Base-by-base conservation (phyloP, 1,140 invertebrate genomes). In the Triops cancriformis region DNA sequence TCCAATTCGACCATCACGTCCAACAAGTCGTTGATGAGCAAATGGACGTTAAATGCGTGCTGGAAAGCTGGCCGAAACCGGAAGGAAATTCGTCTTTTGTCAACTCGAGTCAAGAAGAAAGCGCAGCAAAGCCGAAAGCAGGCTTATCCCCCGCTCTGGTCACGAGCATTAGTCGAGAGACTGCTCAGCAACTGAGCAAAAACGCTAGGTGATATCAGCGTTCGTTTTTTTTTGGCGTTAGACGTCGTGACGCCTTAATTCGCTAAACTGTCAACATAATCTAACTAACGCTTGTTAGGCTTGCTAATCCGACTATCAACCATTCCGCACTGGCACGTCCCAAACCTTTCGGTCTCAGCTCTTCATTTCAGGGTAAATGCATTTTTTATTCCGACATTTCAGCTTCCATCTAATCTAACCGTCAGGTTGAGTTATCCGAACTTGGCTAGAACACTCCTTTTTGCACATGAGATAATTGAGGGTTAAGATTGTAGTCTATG, bases 1-100 rank as follows among this genome's bases (percentile, higher is more conserved):
- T 91, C 0, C 91, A 92, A 82, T 91, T 90, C 87, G 91, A 92
- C 81, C 86, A 86, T 73, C 88, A 89, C 80, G 83, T 92, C 28
- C 88, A 91, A 79, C 90, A 91, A 82, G 89, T 89, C 41, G 88
- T 88, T 1, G 90, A 92, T 81, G 88, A 91, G 79, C 87, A 90
- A 79, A 82, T 88, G 51, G 83, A 86, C 6, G 86, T 91, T 6
- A 85, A 86, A 12, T 90, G 89, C 78, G 81, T 82, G 12, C 78
- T 89, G 72, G 80, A 82, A 41, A 11, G n/a, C 27, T 42, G n/a
- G 26, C 82, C 74, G 31, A 75, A 73, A 42, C 73, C 37, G 5
- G 79, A 78, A 31, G 79, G 72, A 51, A 74, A 51, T 72, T 31
- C 43, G n/a, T 31, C 75, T 31, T 31, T 26, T 43, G 78, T 64